A percentile compares a stretch with the other conserved stretches of the same genome.
phyloP scores from a whole-genome alignment of 1,140 invertebrate species.

The Eumaeus atala region DNA sequence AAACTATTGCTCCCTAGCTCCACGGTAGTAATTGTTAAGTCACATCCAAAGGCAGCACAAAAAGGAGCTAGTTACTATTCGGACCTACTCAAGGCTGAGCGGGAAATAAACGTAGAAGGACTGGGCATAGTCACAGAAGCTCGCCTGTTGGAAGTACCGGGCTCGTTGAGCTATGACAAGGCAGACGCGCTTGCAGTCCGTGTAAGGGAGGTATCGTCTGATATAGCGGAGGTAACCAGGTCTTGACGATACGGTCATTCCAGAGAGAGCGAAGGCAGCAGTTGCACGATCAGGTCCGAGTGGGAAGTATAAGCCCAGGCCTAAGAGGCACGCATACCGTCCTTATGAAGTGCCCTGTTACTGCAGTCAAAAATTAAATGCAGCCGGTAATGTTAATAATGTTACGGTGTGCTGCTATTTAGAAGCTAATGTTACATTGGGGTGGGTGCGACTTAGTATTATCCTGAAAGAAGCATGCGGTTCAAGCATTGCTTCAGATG shows the following conservation, averaged over 20 bases:
- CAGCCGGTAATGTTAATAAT: not conserved
- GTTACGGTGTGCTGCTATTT: too few relatives aligned
- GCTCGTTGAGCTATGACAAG: not conserved
- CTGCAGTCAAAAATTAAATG: not conserved
- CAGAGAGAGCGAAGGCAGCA: not conserved
- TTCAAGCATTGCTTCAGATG: too few relatives aligned
- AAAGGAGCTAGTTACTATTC: too few relatives aligned
- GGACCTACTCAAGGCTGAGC: too few relatives aligned
- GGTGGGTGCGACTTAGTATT: constrained; percentile 3
- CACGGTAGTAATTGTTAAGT: not conserved
- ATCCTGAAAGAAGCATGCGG: too few relatives aligned
- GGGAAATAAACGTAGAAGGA: too few relatives aligned
- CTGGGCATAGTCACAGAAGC: not conserved
- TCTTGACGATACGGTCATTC: not conserved
- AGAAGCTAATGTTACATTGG: not conserved
- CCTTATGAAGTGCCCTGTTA: not conserved
- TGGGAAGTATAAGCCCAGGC: not conserved
- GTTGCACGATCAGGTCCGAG: not conserved
- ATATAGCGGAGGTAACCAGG: not conserved
- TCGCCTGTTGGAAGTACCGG: not conserved
- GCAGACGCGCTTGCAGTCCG: not conserved
- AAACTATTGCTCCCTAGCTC: not conserved
- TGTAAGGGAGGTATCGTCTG: not conserved
- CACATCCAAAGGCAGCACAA: too few relatives aligned
- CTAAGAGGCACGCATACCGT: not conserved